A percentile compares a stretch with the other conserved stretches of the same genome.
Evolutionary conservation across 2,888 invertebrate genomes (phyloP).

Genomic region (Phyllotreta striolata): DNA sequence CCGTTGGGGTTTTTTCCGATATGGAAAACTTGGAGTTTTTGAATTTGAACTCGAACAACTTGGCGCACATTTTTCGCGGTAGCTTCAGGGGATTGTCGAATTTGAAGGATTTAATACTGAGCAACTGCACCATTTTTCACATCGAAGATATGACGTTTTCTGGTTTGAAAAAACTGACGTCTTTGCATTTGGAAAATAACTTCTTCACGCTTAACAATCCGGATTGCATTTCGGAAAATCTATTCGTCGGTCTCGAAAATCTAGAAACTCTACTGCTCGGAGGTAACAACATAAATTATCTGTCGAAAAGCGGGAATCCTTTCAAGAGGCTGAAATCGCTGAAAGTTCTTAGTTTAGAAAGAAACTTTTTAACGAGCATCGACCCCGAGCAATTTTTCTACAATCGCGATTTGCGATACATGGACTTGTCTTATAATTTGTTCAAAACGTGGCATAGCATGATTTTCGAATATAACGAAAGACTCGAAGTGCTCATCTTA

Average conservation of each 20-base stretch:
- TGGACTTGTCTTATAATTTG: conserved; percentile 66
- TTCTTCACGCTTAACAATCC: conserved; percentile 56
- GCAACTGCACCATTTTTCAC: conserved; percentile 64
- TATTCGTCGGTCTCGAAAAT: conserved; percentile 64
- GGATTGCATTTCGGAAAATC: conserved; percentile 48
- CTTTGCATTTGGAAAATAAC: conserved; percentile 67
- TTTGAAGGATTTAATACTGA: conserved; percentile 63
- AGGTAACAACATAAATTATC: conserved; percentile 63
- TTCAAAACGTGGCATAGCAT: conserved; percentile 65
- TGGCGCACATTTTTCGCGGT: conserved; percentile 63
- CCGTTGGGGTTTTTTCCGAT: conserved; percentile 62
- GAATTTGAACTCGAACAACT: conserved; percentile 65
- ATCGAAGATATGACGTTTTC: conserved; percentile 64
- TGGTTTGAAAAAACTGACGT: conserved; percentile 60
- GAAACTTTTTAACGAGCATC: conserved; percentile 63
- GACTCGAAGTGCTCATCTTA: conserved; percentile 60
- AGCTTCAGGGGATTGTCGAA: conserved; percentile 65
- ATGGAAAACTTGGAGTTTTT: conserved; percentile 63
- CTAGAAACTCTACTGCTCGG: conserved; percentile 63
- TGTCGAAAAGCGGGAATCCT: conserved; percentile 62
- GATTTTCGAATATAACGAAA: conserved; percentile 62
- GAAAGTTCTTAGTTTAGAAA: conserved; percentile 63
- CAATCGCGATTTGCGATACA: conserved; percentile 59
- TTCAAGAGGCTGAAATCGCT: conserved; percentile 64
- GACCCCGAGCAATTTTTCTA: conserved; percentile 61